phyloP scores from a whole-genome alignment of 2,888 invertebrate species.

The Ernsta delagoae region DNA sequence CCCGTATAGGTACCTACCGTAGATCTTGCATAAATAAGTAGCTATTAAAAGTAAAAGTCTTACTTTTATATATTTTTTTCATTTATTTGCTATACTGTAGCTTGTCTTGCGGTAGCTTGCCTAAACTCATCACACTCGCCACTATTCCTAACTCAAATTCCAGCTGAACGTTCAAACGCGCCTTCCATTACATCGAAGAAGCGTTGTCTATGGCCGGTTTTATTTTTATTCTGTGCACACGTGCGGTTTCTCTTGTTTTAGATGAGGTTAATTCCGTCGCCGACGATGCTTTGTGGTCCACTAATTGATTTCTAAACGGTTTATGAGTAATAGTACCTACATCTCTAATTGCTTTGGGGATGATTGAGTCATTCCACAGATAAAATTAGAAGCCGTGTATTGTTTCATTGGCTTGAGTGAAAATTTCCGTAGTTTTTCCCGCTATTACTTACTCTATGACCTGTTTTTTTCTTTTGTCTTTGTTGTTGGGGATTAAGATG shows the following conservation, averaged over 20 bases:
- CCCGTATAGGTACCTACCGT: too few species aligned
- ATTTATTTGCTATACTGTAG: too few species aligned
- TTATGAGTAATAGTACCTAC: constrained; percentile 54
- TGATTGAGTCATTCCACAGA: constrained; percentile 58
- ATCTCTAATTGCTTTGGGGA: constrained; percentile 48
- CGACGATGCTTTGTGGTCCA: constrained; percentile 61
- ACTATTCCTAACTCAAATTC: neutral
- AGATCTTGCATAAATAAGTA: too few species aligned
- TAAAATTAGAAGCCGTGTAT: constrained; percentile 34
- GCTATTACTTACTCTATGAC: constrained; percentile 19
- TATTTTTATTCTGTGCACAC: constrained; percentile 59
- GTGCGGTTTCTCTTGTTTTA: constrained; percentile 53
- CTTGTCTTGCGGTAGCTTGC: neutral
- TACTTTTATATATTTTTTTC: too few species aligned
- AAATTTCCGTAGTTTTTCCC: constrained; percentile 33
- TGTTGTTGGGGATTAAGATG: constrained; percentile 15
- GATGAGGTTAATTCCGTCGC: constrained; percentile 62
- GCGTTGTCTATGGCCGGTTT: constrained; percentile 67
- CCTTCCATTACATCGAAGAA: constrained; percentile 55
- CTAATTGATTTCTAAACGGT: constrained; percentile 77
- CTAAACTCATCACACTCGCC: neutral
- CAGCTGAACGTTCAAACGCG: constrained; percentile 46
- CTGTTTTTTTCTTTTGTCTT: constrained; percentile 3
- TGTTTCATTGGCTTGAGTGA: constrained; percentile 35
- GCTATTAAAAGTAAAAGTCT: too few species aligned